phyloP scores from a whole-genome alignment of 1,140 invertebrate species.

The Microvelia longipes region DNA sequence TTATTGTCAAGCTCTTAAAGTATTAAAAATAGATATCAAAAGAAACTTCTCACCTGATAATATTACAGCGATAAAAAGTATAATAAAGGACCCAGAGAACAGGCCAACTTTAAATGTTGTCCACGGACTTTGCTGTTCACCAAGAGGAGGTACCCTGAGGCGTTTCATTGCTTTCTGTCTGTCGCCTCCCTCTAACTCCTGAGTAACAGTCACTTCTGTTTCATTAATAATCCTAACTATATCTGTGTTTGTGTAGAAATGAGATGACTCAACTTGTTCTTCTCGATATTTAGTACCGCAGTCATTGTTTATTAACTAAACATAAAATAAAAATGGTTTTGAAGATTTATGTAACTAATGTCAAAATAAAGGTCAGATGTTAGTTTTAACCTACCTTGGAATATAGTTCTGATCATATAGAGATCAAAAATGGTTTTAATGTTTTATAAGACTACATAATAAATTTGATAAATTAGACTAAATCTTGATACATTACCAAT shows the following conservation, averaged over 20 bases:
- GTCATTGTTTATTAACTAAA: constrained; percentile 39
- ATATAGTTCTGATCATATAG: too few relatives aligned
- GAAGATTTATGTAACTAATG: too few relatives aligned
- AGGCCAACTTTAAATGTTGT: constrained; percentile 72
- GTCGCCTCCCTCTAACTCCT: constrained; percentile 67
- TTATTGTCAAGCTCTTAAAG: background rate
- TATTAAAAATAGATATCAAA: constrained; percentile 13
- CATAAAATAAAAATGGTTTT: constrained; percentile 9
- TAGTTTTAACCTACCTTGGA: too few relatives aligned
- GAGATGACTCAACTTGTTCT: constrained; percentile 60
- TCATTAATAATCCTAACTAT: constrained; percentile 73
- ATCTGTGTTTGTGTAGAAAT: constrained; percentile 76
- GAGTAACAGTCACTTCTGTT: constrained; percentile 65
- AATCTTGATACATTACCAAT: too few relatives aligned
- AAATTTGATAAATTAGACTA: too few relatives aligned
- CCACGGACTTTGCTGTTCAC: constrained; percentile 66
- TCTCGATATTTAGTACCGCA: constrained; percentile 53
- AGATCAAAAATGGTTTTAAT: too few relatives aligned
- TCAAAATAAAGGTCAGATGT: too few relatives aligned
- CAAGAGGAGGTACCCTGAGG: constrained; percentile 67
- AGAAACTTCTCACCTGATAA: constrained; percentile 41
- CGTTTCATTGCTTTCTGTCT: constrained; percentile 74
- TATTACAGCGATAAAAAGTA: constrained; percentile 56
- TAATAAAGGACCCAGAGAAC: constrained; percentile 63
- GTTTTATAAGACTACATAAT: too few relatives aligned